Conservation (phyloP, 2,888 invertebrate genomes). For the Fragum whitleyi region DNA sequence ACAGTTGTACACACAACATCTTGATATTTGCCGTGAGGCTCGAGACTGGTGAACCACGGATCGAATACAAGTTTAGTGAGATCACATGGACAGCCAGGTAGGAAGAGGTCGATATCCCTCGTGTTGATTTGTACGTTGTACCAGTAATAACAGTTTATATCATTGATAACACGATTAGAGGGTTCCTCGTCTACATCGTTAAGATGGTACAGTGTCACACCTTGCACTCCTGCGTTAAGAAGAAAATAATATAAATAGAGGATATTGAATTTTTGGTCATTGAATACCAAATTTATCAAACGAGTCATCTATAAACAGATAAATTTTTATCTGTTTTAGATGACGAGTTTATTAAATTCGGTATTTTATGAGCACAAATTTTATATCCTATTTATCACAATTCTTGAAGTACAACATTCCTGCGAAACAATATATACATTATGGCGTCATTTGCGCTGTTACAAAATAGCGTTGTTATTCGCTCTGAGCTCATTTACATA, state of each 20-base stretch:
- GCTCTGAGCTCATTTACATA: no score
- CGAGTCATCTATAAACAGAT: no score
- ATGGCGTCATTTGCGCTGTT: not conserved
- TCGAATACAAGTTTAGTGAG: constrained; percentile 31
- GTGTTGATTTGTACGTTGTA: constrained; percentile 8
- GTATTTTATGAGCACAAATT: no score
- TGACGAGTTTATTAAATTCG: no score
- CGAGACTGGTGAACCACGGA: constrained; percentile 30
- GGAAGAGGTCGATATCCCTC: not conserved
- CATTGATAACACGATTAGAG: not conserved
- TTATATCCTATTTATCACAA: not conserved
- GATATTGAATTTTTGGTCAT: no score
- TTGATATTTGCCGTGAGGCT: not conserved
- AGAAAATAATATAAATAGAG: not conserved
- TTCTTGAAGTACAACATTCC: not conserved
- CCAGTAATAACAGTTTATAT: not conserved
- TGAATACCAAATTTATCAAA: no score
- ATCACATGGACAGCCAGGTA: constrained; percentile 50
- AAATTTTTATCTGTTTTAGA: no score
- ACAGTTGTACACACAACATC: constrained; percentile 26
- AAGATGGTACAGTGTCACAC: constrained; percentile 14
- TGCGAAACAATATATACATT: not conserved
- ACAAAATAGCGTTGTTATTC: no score
- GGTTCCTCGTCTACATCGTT: not conserved
- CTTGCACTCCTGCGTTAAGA: constrained; percentile 8